Evolutionary conservation across 35 echinoderm and acorn worm species (phyloP).

Genomic region (Hemicentrotus pulcherrimus): DNA sequence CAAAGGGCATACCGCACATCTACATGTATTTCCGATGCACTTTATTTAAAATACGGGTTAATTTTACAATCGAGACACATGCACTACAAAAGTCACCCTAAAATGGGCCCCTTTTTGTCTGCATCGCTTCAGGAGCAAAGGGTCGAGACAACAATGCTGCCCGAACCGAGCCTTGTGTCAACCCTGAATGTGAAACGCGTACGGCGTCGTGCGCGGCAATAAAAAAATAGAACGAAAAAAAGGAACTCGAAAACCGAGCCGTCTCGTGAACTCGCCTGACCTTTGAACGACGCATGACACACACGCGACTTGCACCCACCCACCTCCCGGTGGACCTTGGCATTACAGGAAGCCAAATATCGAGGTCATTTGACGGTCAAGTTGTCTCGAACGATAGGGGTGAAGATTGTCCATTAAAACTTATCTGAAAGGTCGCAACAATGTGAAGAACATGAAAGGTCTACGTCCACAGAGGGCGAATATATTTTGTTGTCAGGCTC

Average conservation of each 20-base stretch:
- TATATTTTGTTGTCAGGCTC: too few species aligned
- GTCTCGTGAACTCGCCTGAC: slow-evolving; percentile 22
- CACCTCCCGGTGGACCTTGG: slow-evolving; percentile 26
- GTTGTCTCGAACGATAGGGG: not conserved
- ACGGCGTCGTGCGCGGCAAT: not conserved
- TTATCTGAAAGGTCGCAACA: not conserved
- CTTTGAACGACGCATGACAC: not conserved
- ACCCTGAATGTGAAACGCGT: not conserved
- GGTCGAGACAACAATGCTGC: not conserved
- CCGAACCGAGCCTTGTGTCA: not conserved
- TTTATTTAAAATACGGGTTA: not conserved
- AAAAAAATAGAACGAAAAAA: not conserved
- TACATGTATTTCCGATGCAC: not conserved
- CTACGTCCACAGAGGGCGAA: not conserved
- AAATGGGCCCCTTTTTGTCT: slow-evolving; percentile 9
- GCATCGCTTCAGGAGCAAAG: not conserved
- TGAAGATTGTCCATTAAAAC: not conserved
- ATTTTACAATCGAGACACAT: not conserved
- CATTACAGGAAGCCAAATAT: not conserved
- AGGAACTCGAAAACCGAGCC: not conserved
- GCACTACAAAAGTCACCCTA: not conserved
- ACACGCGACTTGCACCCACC: slow-evolving; percentile 12
- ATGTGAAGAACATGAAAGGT: not conserved
- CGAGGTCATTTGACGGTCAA: slow-evolving; percentile 27
- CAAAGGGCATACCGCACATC: not conserved